Percentiles rank a stretch among this genome's conserved stretches.
phyloP scores from a whole-genome alignment of 2,888 invertebrate species.

The Apocheima hispidaria region DNA sequence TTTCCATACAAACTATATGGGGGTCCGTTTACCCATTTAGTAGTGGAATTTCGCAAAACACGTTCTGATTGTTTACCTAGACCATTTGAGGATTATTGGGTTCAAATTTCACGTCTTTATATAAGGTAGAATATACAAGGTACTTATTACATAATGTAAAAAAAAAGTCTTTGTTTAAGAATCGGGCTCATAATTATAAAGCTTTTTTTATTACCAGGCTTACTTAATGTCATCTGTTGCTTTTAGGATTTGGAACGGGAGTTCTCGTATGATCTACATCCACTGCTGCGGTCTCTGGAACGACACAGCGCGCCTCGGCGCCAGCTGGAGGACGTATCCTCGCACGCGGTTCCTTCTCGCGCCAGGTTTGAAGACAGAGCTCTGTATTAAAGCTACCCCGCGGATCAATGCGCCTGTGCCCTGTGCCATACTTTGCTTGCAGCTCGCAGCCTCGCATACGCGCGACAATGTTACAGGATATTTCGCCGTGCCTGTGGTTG shows the following conservation, averaged over 20 bases:
- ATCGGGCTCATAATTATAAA: too few species aligned
- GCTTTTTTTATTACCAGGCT: neutral
- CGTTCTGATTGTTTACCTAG: too few species aligned
- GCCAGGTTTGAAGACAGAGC: constrained; percentile 60
- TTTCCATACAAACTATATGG: too few species aligned
- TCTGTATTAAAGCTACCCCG: constrained; percentile 62
- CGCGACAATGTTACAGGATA: constrained; percentile 66
- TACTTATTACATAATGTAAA: too few species aligned
- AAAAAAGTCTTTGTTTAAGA: too few species aligned
- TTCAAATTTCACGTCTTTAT: too few species aligned
- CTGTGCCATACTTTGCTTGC: constrained; percentile 54
- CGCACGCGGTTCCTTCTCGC: constrained; percentile 65
- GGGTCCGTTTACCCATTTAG: too few species aligned
- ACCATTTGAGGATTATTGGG: too few species aligned
- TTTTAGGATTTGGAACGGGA: constrained; percentile 64
- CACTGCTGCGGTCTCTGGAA: constrained; percentile 67
- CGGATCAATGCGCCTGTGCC: constrained; percentile 52
- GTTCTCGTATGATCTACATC: constrained; percentile 60
- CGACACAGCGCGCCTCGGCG: constrained; percentile 60
- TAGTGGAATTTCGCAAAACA: too few species aligned
- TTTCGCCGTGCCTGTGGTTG: constrained; percentile 64
- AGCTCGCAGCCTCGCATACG: constrained; percentile 65
- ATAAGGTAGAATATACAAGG: too few species aligned
- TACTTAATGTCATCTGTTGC: constrained; percentile 4
- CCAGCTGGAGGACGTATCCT: constrained; percentile 66